Percentiles rank a stretch among this genome's conserved stretches.
Evolutionary conservation across 2,113 vertebrate genomes (phyloP).

Genomic region (Mirza zaza): DNA sequence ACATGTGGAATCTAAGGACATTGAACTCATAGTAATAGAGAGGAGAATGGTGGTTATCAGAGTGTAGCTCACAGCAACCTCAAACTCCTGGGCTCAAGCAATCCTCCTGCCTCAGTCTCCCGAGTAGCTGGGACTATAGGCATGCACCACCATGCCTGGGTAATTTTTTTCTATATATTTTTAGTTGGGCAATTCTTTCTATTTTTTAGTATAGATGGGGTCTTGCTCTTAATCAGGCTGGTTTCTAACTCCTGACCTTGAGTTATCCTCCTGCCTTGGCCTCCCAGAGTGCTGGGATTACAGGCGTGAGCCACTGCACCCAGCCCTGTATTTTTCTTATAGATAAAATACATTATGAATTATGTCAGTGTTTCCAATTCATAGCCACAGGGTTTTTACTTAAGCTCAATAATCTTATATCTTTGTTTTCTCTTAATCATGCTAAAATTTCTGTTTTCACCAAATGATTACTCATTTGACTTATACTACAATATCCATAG

Average conservation of each 20-base stretch:
- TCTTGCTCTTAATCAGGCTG: no score
- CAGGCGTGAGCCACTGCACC: no score
- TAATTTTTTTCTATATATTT: no score
- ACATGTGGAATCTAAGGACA: neutral
- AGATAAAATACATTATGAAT: neutral
- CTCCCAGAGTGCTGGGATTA: no score
- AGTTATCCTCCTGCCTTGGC: no score
- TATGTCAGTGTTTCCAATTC: conserved; percentile 21
- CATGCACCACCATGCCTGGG: no score
- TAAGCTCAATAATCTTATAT: neutral
- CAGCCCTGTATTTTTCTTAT: neutral
- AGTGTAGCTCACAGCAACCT: neutral
- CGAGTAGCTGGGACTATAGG: no score
- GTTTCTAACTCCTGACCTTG: no score
- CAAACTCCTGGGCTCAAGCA: no score
- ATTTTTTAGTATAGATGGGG: no score
- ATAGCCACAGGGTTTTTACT: conserved; percentile 22
- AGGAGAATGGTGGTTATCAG: neutral
- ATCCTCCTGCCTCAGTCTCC: no score
- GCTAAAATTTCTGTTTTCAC: neutral
- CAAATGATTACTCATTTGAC: conserved; percentile 30
- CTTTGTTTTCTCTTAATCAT: conserved; percentile 47
- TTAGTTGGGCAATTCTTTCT: no score
- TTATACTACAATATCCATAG: neutral
- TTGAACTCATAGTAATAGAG: neutral